Evolutionary conservation across 2,113 vertebrate species (phyloP), one percentile per base, ranked within the genome.

Genomic region (Albula goreensis): DNA sequence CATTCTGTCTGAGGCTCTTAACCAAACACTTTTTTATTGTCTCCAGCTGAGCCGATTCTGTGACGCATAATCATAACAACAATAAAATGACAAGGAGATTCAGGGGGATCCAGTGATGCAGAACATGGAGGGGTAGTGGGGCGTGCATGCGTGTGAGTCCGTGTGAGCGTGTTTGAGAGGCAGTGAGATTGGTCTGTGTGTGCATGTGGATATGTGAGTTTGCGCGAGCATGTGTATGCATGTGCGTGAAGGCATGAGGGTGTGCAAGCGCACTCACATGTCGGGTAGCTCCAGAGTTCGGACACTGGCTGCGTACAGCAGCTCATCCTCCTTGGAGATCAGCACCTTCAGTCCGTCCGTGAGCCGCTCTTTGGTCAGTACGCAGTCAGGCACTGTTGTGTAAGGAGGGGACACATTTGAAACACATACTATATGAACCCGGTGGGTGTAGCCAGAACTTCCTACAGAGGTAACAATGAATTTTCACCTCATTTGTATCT

Each of bases 321-420:
- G 93, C 88, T 98, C 97, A 82, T 99, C 98, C 89, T 99, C 97
- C 90, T 98, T 98, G 81, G 98, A 97, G 88, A 99, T 97, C 79
- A 99, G 95, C 91, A 99, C 97, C 63, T 97, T 98, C 80, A 99
- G 93, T 13, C 98, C 98, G 0, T 99, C 98, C 88, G 96, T 96
- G 78, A 99, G 93, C 88, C 97, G 96, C 87, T 97, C 97, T 92
- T 97, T 98, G 89, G 96, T 97, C 89, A 99, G 95, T 89, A 96
- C 93, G 25, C 98, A 99, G 66, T 96, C 96, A 12, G 94, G 95
- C 84, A 94, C 90, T 2, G 91, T 96, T 96, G 91, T 49, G 48
- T 50, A 60, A 17, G 5, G n/a, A 80, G 78, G 56, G 78, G 79
- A 87, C 11, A 85, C 22, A 66, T 22, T 85, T 52, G 31, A 87